These are phyloP conservation scores for Tiliacea citrago DNA, from an alignment of 2,888 invertebrate species.

Conservation along the genomic window DNA sequence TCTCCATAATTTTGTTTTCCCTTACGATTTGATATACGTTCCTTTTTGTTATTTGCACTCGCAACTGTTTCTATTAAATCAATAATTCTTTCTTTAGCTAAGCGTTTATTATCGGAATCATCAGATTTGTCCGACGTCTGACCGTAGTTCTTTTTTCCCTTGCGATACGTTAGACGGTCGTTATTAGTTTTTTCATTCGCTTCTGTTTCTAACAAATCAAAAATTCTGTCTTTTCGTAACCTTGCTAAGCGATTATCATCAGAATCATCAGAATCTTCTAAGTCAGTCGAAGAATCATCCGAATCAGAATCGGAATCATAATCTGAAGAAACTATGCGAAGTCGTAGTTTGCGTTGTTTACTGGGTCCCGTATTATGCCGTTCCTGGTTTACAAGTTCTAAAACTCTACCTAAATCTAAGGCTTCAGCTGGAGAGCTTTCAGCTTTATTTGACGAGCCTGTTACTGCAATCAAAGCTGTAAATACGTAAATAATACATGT, in stretches of 20 bases:
- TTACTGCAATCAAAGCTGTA: slow-evolving; percentile 49
- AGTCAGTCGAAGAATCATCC: slow-evolving; percentile 32
- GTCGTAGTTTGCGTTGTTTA: slow-evolving; percentile 14
- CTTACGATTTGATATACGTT: neutral
- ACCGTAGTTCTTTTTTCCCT: neutral
- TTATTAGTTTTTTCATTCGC: slow-evolving; percentile 31
- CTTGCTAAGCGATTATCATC: slow-evolving; percentile 51
- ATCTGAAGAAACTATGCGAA: slow-evolving; percentile 23
- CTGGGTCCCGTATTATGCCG: neutral
- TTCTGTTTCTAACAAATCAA: slow-evolving; percentile 61
- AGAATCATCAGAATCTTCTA: slow-evolving; percentile 38
- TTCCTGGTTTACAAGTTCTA: slow-evolving; percentile 45
- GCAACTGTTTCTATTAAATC: slow-evolving; percentile 64
- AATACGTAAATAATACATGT: slow-evolving; percentile 9
- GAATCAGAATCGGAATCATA: slow-evolving; percentile 35
- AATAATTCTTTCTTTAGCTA: slow-evolving; percentile 37
- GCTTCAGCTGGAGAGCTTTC: slow-evolving; percentile 20
- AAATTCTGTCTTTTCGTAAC: slow-evolving; percentile 61
- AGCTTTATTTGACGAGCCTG: slow-evolving; percentile 29
- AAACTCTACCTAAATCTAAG: slow-evolving; percentile 40
- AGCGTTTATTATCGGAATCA: slow-evolving; percentile 11
- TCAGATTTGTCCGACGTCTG: slow-evolving; percentile 12
- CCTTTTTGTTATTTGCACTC: slow-evolving; percentile 20
- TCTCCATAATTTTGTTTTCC: slow-evolving; percentile 15
- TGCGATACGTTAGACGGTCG: neutral